phyloP scores from a whole-genome alignment of 2,888 invertebrate species.

The Hirtodrosophila histrioides region DNA sequence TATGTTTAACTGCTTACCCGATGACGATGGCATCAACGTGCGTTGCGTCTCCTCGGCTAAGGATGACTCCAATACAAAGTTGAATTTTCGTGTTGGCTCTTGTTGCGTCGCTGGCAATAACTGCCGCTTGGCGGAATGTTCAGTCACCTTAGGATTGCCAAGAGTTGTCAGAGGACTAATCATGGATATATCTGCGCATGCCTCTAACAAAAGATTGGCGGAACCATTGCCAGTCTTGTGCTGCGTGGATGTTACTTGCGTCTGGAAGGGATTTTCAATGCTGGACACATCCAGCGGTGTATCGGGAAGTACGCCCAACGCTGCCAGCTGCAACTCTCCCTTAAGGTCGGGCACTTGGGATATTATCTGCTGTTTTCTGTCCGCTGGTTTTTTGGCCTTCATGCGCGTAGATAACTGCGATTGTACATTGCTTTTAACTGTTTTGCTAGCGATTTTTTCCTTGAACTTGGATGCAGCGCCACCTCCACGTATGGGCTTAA shows the following conservation, averaged over 20 bases:
- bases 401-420: constrained; percentile 37
- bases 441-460: constrained; percentile 18
- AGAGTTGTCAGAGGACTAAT: constrained; percentile 31
- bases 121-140: constrained; percentile 41
- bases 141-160: not conserved
- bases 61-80: constrained; percentile 44
- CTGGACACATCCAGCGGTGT: constrained; percentile 35
- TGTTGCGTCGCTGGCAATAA: constrained; percentile 7
- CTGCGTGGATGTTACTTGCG: constrained; percentile 56
- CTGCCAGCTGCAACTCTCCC: constrained; percentile 13
- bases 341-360: not conserved
- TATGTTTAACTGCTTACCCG: too few species aligned
- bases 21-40: too few species aligned
- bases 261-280: constrained; percentile 34
- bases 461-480: constrained; percentile 49
- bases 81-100: constrained; percentile 37
- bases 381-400: constrained; percentile 43
- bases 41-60: too few species aligned
- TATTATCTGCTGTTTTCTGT: constrained; percentile 14
- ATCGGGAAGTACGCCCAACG: constrained; percentile 16
- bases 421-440: not conserved
- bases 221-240: constrained; percentile 21
- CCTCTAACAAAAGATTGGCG: constrained; percentile 13
- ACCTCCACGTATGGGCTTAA: not conserved
- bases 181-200: constrained; percentile 1